A percentile compares a stretch with the other conserved stretches of the same genome.
These are phyloP conservation scores for Pteruthius melanotis DNA, from an alignment of 2,113 vertebrate species.

Conservation along the genomic window DNA sequence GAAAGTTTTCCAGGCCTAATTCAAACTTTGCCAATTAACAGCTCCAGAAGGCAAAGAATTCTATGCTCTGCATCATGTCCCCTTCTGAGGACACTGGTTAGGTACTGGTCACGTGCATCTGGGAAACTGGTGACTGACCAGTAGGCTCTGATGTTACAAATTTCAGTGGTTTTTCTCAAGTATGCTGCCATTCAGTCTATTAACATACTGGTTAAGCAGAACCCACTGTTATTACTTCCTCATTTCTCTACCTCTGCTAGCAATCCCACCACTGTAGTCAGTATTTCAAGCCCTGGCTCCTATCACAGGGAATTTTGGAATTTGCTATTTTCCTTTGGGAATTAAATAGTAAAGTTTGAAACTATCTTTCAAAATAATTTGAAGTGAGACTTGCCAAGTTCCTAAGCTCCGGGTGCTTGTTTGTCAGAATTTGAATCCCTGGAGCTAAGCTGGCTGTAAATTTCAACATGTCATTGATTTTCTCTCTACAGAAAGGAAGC, in stretches of 20 bases:
- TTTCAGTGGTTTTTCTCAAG: neutral
- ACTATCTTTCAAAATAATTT: constrained; percentile 7
- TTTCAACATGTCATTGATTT: constrained; percentile 27
- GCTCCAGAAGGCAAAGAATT: neutral
- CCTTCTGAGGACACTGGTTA: neutral
- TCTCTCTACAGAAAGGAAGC: constrained; percentile 16
- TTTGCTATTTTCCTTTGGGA: neutral
- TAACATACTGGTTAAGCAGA: neutral
- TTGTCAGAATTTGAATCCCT: neutral
- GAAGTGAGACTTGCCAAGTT: neutral
- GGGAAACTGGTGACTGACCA: neutral
- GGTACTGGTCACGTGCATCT: neutral
- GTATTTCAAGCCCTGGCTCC: neutral
- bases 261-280: neutral
- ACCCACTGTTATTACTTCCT: neutral
- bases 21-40: neutral
- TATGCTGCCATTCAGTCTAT: neutral
- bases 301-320: neutral
- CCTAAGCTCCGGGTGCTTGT: neutral
- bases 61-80: neutral
- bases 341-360: neutral
- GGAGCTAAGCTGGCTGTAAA: neutral
- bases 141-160: neutral
- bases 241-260: neutral
- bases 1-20: neutral